A percentile compares a stretch with the other conserved stretches of the same genome.
Conservation (phyloP, 2,888 invertebrate genomes). For the Tetranychus truncatus region DNA sequence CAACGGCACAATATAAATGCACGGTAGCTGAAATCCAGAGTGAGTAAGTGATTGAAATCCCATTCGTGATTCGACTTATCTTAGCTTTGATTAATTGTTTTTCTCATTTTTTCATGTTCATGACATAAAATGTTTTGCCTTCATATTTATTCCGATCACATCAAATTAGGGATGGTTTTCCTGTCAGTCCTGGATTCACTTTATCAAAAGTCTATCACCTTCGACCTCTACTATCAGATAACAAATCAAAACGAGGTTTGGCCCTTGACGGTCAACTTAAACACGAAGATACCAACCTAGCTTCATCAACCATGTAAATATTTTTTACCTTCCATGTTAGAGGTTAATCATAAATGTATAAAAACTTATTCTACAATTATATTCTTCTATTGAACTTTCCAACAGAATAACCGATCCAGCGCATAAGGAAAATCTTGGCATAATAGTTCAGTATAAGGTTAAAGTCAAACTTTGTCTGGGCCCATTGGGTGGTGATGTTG, state of each 20-base stretch:
- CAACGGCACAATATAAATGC: slow-evolving; percentile 98
- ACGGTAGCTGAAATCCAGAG: slow-evolving; percentile 94
- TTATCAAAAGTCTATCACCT: slow-evolving; percentile 88
- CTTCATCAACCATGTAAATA: slow-evolving; percentile 83
- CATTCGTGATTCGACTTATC: background rate
- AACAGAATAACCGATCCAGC: slow-evolving; percentile 67
- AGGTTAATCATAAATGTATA: background rate
- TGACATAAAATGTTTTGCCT: background rate
- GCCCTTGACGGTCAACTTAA: slow-evolving; percentile 94
- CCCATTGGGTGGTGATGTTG: slow-evolving; percentile 79
- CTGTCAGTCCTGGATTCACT: slow-evolving; percentile 83
- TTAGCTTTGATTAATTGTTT: background rate
- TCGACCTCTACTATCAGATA: slow-evolving; percentile 83
- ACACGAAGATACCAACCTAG: slow-evolving; percentile 96
- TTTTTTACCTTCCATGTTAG: slow-evolving; percentile 22
- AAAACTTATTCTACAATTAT: background rate
- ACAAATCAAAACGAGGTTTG: slow-evolving; percentile 93
- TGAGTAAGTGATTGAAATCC: slow-evolving; percentile 53
- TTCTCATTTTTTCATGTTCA: background rate
- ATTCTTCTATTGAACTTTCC: slow-evolving; percentile 29
- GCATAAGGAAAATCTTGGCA: slow-evolving; percentile 92
- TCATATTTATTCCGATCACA: background rate
- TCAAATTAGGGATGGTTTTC: slow-evolving; percentile 61
- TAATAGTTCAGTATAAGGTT: slow-evolving; percentile 97
- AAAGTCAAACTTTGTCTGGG: slow-evolving; percentile 91